Conservation (phyloP, 2,113 vertebrate species). For the Corynorhinus townsendii region DNA sequence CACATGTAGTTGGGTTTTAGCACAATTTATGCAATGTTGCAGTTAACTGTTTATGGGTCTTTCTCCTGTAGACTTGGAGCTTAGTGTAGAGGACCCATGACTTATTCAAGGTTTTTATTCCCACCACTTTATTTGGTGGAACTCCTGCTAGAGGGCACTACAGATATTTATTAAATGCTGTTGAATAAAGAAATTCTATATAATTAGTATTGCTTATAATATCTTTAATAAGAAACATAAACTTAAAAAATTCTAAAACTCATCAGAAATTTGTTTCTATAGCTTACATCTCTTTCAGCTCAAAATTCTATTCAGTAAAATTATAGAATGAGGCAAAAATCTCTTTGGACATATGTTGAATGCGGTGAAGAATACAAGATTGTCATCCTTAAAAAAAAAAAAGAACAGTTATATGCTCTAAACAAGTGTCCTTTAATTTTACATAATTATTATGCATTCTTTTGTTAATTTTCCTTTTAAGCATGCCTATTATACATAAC, state of each 20-base stretch:
- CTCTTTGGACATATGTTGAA: background rate
- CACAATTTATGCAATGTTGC: background rate
- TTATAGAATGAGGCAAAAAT: background rate
- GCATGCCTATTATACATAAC: background rate
- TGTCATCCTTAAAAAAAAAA: background rate
- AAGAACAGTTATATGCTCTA: background rate
- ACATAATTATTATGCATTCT: background rate
- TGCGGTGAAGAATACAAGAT: background rate
- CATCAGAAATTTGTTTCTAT: background rate
- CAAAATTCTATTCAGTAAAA: background rate
- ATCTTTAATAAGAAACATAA: background rate
- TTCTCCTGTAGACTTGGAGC: background rate
- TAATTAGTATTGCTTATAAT: background rate
- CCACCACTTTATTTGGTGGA: background rate
- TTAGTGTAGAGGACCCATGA: background rate
- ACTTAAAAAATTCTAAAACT: background rate
- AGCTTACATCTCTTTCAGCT: background rate
- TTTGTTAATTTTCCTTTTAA: constrained; percentile 4
- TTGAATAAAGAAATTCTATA: background rate
- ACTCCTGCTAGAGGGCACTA: background rate
- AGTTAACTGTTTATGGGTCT: background rate
- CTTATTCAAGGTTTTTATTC: background rate
- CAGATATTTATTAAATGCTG: background rate
- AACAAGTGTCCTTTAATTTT: background rate
- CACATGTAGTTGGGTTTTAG: background rate